A percentile compares a stretch with the other conserved stretches of the same genome.
Evolutionary conservation across 2,888 invertebrate species (phyloP).

Genomic region (Chaitophorus viminalis): DNA sequence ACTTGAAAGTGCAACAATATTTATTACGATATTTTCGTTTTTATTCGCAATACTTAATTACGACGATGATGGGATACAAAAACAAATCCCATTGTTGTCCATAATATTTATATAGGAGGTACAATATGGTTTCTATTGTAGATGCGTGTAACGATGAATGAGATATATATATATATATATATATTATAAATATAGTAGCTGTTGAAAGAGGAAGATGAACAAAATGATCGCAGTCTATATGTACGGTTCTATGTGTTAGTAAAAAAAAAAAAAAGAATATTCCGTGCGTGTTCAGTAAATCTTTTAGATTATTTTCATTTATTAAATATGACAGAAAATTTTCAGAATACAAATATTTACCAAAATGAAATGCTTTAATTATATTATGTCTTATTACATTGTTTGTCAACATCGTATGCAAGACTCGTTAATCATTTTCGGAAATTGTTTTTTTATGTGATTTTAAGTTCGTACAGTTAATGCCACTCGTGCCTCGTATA

Average conservation of each 20-base stretch:
- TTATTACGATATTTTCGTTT: conserved; percentile 2
- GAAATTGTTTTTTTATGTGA: not conserved
- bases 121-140: not conserved
- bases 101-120: not conserved
- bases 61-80: not conserved
- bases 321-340: not conserved
- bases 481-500: not conserved
- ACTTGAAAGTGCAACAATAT: not conserved
- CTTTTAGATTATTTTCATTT: conserved; percentile 4
- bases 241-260: not conserved
- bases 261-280: not conserved
- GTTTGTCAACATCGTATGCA: not conserved
- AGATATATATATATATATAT: not conserved
- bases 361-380: not conserved
- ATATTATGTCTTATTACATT: not conserved
- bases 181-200: not conserved
- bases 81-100: not conserved
- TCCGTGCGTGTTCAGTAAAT: not conserved
- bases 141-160: not conserved
- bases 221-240: not conserved
- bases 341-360: not conserved
- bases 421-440: conserved; percentile 9
- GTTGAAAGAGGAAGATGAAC: not conserved
- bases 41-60: conserved; percentile 7
- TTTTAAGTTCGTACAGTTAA: not conserved